Evolutionary conservation across 2,113 vertebrate species (phyloP).

Genomic region (Ciconia boyciana): DNA sequence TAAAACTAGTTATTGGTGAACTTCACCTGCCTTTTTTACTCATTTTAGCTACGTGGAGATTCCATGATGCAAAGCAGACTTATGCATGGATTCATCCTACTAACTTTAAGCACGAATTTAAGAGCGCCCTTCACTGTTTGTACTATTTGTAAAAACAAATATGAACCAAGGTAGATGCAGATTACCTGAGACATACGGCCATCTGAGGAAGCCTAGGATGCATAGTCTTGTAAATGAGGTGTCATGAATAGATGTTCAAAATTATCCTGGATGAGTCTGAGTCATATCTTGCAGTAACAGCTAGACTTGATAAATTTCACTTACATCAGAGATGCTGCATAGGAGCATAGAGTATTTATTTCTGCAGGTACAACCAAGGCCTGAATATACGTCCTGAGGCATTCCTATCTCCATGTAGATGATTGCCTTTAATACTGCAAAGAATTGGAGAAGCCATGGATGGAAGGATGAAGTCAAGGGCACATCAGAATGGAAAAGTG

Average conservation of each 20-base stretch:
- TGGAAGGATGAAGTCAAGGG: background rate
- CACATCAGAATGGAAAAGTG: background rate
- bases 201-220: background rate
- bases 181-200: background rate
- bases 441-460: background rate
- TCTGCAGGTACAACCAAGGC: background rate
- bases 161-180: background rate
- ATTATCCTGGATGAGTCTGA: background rate
- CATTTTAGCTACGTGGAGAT: background rate
- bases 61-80: background rate
- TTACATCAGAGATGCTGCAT: background rate
- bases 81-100: background rate
- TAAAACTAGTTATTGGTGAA: background rate
- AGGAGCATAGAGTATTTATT: background rate
- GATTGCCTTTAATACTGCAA: background rate
- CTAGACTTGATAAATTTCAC: background rate
- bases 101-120: background rate
- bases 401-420: background rate
- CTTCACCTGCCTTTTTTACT: background rate
- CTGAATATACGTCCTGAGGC: background rate
- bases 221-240: background rate
- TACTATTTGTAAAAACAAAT: background rate
- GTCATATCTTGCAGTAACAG: background rate
- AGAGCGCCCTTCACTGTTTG: background rate
- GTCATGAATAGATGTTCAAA: background rate